A percentile compares a stretch with the other conserved stretches of the same genome.
These are phyloP conservation scores for Chroicocephalus ridibundus DNA, from an alignment of 2,113 vertebrate genomes.

Conservation along the genomic window DNA sequence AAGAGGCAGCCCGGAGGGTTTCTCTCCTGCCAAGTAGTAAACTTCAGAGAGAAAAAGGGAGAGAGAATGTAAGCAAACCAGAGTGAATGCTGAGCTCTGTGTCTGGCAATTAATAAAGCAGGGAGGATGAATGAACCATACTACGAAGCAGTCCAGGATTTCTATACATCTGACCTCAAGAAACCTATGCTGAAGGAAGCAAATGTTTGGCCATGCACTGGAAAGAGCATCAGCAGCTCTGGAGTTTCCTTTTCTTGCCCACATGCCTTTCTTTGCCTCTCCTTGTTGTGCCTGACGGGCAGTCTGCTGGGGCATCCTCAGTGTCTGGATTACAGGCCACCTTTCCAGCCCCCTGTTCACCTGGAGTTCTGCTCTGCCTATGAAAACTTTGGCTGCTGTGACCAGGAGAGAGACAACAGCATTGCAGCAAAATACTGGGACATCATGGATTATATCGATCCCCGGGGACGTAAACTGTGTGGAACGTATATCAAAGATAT, in stretches of 20 bases:
- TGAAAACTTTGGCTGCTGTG: conserved; percentile 84
- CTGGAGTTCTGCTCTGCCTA: conserved; percentile 85
- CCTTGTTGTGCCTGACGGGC: background rate
- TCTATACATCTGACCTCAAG: background rate
- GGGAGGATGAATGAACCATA: conserved; percentile 62
- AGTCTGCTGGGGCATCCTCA: conserved; percentile 78
- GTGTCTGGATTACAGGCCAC: conserved; percentile 82
- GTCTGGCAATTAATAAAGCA: background rate
- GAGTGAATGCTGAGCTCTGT: conserved; percentile 14
- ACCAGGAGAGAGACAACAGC: conserved; percentile 73
- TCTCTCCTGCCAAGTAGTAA: conserved; percentile 1
- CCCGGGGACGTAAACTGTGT: conserved; percentile 65
- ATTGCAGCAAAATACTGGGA: conserved; percentile 81
- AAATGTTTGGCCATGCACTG: background rate
- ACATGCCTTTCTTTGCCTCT: background rate
- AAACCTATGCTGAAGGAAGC: background rate
- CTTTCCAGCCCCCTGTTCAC: conserved; percentile 78
- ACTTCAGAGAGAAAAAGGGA: background rate
- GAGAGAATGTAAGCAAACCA: conserved; percentile 25
- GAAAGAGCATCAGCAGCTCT: background rate
- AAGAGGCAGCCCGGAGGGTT: background rate
- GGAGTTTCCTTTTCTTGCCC: background rate
- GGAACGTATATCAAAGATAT: conserved; percentile 79
- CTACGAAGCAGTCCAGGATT: background rate
- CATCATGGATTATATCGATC: conserved; percentile 75